Base-by-base conservation (phyloP, 2,888 invertebrate species). In the Melanostoma mellinum region DNA sequence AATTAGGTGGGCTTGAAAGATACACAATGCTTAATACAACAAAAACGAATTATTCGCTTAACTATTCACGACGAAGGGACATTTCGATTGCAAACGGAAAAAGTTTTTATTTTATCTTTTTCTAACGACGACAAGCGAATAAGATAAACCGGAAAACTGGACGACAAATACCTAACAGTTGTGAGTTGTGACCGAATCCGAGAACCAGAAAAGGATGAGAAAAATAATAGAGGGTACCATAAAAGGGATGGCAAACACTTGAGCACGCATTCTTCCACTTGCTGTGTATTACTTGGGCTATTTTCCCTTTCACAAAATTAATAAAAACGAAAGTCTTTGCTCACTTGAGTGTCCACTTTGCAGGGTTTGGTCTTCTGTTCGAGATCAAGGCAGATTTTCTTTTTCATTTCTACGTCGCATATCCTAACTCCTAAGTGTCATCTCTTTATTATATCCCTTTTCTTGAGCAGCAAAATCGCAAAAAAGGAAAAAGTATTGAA, bases 281-380 rank as follows among this genome's bases (percentile, higher is more conserved):
- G 53, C 30, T 6, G 46, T 60, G 20, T 40, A 72, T 80, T 73
- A 68, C 77, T 69, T 71, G 36, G 67, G 50, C 69, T 79, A 71
- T 71, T 84, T 79, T 75, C 84, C 79, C 79, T 84, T 84, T 78
- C 74, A 75, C 60, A 75, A 50, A 50, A 84, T 84, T 84, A 79
- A 71, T 84, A 79, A 84, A 84, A 84, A 56, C 67, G 84, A 84
- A 79, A 84, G 84, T 79, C 79, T 79, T 84, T 84, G 71, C 65
- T 73, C 48, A 40, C 71, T 84, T 55, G 65, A 84, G 79, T 79
- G 84, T 61, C 84, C 84, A 84, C 79, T 84, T 71, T 68, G 63
- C 48, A 81, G 52, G 77, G 69, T 73, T 63, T 46, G 50, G 72
- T 67, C 48, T 61, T 73, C 55, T 40, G n/a, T 69, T 42, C 63